Percentiles rank a stretch among this genome's conserved stretches.
Evolutionary conservation across 1,140 invertebrate genomes (phyloP).

Genomic region (Dinoponera quadriceps): DNA sequence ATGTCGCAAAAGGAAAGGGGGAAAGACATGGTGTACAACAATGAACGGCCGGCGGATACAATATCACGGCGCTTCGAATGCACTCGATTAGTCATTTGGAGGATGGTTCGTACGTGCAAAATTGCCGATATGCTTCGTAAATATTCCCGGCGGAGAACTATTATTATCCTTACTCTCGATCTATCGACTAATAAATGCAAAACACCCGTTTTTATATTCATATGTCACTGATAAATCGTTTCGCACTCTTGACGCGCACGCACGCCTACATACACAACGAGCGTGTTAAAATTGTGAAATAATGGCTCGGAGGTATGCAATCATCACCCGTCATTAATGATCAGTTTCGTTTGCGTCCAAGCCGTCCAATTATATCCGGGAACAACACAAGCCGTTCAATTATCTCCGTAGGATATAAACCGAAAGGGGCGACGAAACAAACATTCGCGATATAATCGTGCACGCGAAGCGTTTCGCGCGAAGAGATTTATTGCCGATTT

Average conservation of each 20-base stretch:
- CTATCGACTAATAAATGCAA: conserved; percentile 47
- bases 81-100: neutral
- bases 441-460: conserved; percentile 23
- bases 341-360: conserved; percentile 26
- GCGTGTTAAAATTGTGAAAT: conserved; percentile 10
- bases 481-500: conserved; percentile 48
- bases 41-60: neutral
- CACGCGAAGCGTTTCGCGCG: neutral
- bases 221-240: neutral
- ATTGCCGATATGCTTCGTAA: neutral
- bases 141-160: conserved; percentile 22
- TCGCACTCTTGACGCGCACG: neutral
- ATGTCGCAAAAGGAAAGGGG: neutral
- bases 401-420: neutral
- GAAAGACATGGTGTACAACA: no score
- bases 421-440: conserved; percentile 29
- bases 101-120: neutral
- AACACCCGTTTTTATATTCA: conserved; percentile 26
- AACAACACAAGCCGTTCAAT: neutral
- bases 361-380: conserved; percentile 29
- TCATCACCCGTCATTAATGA: neutral
- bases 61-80: neutral
- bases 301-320: conserved; percentile 3
- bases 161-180: conserved; percentile 41
- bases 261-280: neutral